A percentile compares a stretch with the other conserved stretches of the same genome.
Evolutionary conservation across 2,888 invertebrate species (phyloP).

Genomic region (Ectemnius cavifrons): DNA sequence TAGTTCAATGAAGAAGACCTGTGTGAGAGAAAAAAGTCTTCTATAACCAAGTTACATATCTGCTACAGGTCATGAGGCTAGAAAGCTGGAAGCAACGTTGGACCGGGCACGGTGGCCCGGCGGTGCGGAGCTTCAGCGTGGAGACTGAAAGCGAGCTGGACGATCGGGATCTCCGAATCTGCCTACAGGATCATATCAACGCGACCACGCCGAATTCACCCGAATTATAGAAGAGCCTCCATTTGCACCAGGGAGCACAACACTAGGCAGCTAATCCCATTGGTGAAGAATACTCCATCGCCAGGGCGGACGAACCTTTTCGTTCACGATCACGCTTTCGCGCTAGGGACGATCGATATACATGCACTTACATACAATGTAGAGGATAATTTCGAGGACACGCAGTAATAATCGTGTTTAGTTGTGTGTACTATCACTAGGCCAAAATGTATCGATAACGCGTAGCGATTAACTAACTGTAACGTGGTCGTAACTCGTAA

Average conservation of each 20-base stretch:
- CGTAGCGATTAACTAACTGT: slow-evolving; percentile 53
- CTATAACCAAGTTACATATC: slow-evolving; percentile 15
- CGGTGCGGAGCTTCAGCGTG: slow-evolving; percentile 74
- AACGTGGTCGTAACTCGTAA: slow-evolving; percentile 45
- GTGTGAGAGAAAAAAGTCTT: not conserved
- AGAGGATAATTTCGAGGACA: slow-evolving; percentile 44
- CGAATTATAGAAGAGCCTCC: slow-evolving; percentile 57
- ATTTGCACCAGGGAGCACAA: slow-evolving; percentile 47
- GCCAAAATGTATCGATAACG: slow-evolving; percentile 50
- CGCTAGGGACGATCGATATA: slow-evolving; percentile 39
- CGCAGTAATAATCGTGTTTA: slow-evolving; percentile 51
- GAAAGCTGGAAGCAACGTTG: slow-evolving; percentile 81
- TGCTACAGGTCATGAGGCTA: slow-evolving; percentile 85
- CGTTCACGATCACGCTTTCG: slow-evolving; percentile 50
- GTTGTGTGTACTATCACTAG: slow-evolving; percentile 55
- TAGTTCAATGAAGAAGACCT: not conserved
- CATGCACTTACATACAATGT: slow-evolving; percentile 47
- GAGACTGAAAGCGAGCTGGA: slow-evolving; percentile 80
- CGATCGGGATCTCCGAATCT: slow-evolving; percentile 78
- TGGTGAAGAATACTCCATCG: slow-evolving; percentile 49
- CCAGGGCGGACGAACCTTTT: slow-evolving; percentile 44
- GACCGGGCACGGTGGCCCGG: slow-evolving; percentile 71
- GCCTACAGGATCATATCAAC: slow-evolving; percentile 73
- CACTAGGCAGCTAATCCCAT: slow-evolving; percentile 54
- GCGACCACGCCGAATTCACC: slow-evolving; percentile 61